These are phyloP conservation scores for Hippoglossus hippoglossus DNA, from an alignment of 2,797 vertebrate genomes.

Conservation along the genomic window DNA sequence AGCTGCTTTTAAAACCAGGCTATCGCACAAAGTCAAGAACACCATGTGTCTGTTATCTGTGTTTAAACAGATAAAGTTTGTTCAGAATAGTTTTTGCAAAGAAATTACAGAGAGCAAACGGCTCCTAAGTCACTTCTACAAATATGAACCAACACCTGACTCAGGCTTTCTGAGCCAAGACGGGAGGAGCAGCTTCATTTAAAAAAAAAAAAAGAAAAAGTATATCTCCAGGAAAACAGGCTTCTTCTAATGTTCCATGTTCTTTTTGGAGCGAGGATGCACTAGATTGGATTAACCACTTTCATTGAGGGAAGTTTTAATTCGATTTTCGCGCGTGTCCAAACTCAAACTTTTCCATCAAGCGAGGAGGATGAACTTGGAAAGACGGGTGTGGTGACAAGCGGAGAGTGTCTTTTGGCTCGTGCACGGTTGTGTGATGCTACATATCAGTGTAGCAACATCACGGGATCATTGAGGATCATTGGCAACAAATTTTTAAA, in stretches of 20 bases:
- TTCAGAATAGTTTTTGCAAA: too few species aligned
- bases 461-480: not conserved
- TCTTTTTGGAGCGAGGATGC: conserved; percentile 17
- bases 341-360: not conserved
- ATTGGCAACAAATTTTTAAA: not conserved
- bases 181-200: too few species aligned
- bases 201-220: too few species aligned
- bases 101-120: too few species aligned
- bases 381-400: not conserved
- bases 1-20: too few species aligned
- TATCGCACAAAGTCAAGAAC: too few species aligned
- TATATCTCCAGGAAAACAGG: not conserved
- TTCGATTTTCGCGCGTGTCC: too few species aligned
- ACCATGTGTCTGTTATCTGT: too few species aligned
- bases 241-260: not conserved
- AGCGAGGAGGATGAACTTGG: not conserved
- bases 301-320: not conserved
- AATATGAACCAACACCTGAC: too few species aligned
- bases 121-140: too few species aligned
- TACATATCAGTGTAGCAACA: not conserved
- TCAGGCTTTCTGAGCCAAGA: too few species aligned
- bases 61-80: too few species aligned
- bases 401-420: not conserved
- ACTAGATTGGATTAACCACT: conserved; percentile 17
- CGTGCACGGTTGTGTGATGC: not conserved